A percentile compares a stretch with the other conserved stretches of the same genome.
phyloP scores from a whole-genome alignment of 2,113 vertebrate genomes.

The Ramphastos sulfuratus region DNA sequence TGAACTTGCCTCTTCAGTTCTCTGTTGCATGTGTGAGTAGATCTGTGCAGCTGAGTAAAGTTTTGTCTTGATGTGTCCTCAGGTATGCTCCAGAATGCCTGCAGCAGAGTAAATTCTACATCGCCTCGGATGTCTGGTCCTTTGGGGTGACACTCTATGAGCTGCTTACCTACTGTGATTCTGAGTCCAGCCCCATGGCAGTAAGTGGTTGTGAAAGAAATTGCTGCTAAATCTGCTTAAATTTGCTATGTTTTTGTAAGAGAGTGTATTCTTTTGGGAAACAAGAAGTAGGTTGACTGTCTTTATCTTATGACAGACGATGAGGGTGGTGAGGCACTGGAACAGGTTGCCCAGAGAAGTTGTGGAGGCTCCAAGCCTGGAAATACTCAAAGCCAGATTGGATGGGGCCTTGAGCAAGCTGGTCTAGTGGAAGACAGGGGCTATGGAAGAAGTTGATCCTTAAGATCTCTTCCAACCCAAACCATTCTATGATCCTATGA shows the following conservation, averaged over 20 bases:
- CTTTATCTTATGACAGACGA: neutral
- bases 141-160: slow-evolving; percentile 96
- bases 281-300: too few species aligned
- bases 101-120: slow-evolving; percentile 92
- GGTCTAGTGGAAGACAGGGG: too few species aligned
- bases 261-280: neutral
- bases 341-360: too few species aligned
- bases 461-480: too few species aligned
- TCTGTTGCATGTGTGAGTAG: too few species aligned
- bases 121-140: slow-evolving; percentile 95
- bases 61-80: accelerated
- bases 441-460: too few species aligned
- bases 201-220: slow-evolving; percentile 68
- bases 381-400: too few species aligned
- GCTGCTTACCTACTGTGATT: slow-evolving; percentile 92
- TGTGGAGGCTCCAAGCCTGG: too few species aligned
- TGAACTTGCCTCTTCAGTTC: accelerated
- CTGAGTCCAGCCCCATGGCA: slow-evolving; percentile 85
- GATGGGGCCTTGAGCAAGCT: too few species aligned
- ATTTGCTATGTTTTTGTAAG: too few species aligned
- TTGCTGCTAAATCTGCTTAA: neutral
- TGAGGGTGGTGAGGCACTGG: too few species aligned
- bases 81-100: slow-evolving; percentile 98
- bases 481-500: too few species aligned
- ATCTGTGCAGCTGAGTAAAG: neutral